Percentiles rank a stretch among this genome's conserved stretches.
Conservation (phyloP, 2,113 vertebrate species). For the Cochlearius cochlearius region DNA sequence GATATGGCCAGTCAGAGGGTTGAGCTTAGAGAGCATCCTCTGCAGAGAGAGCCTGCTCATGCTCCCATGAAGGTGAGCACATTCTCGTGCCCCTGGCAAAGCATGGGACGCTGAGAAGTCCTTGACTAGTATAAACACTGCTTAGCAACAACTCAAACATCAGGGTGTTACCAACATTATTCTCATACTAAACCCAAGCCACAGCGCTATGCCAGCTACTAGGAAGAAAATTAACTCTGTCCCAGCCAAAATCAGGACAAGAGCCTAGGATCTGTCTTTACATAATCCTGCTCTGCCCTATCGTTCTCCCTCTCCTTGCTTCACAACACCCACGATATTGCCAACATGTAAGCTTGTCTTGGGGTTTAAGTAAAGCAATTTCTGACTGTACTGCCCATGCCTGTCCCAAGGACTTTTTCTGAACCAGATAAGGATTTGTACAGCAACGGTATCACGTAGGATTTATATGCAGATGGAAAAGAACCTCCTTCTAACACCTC, state of each 20-base stretch:
- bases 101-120: too few species aligned
- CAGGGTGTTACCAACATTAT: too few species aligned
- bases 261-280: background rate
- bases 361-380: background rate
- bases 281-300: background rate
- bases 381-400: background rate
- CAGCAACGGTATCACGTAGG: background rate
- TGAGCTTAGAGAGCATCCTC: background rate
- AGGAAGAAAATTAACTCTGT: too few species aligned
- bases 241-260: too few species aligned
- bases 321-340: background rate
- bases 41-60: accelerated
- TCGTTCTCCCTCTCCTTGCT: background rate
- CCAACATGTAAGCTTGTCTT: background rate
- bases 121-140: too few species aligned
- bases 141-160: too few species aligned
- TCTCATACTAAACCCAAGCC: too few species aligned
- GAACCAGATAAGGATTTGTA: background rate
- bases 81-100: too few species aligned
- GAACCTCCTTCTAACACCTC: background rate
- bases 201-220: too few species aligned
- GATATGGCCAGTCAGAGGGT: background rate
- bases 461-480: background rate
- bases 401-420: background rate
- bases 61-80: background rate